Evolutionary conservation across 2,113 vertebrate species (phyloP).

Genomic region (Brachyhypopomus occidentalis): DNA sequence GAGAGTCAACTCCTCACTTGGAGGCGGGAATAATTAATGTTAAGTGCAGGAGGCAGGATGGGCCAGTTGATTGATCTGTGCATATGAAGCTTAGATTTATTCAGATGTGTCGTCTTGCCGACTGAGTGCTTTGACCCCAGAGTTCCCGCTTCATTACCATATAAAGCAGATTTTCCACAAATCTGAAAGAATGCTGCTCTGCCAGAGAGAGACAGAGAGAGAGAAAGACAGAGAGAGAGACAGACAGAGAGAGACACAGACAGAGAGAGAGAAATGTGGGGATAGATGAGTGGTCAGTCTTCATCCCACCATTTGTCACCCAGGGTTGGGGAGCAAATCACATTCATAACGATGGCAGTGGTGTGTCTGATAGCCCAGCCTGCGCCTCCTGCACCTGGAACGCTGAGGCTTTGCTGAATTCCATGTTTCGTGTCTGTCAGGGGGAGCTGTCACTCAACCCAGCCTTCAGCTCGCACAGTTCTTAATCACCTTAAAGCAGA

Average conservation of each 20-base stretch:
- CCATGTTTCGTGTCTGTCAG: constrained; percentile 23
- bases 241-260: neutral
- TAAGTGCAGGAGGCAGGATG: constrained; percentile 5
- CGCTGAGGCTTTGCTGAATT: neutral
- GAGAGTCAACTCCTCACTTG: neutral
- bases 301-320: constrained; percentile 7
- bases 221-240: constrained; percentile 13
- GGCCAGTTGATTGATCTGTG: constrained; percentile 49
- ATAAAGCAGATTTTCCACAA: constrained; percentile 55
- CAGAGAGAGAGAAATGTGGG: neutral
- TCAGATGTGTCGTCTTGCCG: constrained; percentile 50
- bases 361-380: constrained; percentile 16
- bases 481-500: neutral
- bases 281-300: constrained; percentile 36
- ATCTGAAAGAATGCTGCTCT: constrained; percentile 32
- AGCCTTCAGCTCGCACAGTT: neutral
- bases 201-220: constrained; percentile 28
- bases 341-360: constrained; percentile 43
- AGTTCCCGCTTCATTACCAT: constrained; percentile 54
- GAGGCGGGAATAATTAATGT: constrained; percentile 35
- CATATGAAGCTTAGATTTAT: constrained; percentile 54
- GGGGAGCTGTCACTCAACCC: neutral
- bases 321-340: constrained; percentile 45
- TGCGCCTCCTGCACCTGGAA: neutral
- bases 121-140: constrained; percentile 51